Evolutionary conservation across 2,113 vertebrate species (phyloP).

Genomic region (Crotophaga sulcirostris): DNA sequence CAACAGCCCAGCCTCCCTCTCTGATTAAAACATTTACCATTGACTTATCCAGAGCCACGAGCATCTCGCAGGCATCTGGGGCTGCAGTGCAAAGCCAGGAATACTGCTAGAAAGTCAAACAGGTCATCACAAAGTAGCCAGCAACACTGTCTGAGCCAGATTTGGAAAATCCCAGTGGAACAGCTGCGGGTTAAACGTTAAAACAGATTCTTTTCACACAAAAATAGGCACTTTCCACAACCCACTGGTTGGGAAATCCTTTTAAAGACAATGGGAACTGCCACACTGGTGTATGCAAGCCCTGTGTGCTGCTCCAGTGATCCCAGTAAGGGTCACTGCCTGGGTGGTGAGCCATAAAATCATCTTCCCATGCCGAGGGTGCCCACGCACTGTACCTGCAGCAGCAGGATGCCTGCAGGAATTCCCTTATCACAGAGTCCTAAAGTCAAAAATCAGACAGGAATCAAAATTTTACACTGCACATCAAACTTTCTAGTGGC

Average conservation of each 20-base stretch:
- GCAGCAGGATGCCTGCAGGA: not conserved
- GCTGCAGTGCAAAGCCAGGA: not conserved
- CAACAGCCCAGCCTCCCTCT: not conserved
- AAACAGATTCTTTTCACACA: not conserved
- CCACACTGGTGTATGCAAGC: not conserved
- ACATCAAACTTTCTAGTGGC: not conserved
- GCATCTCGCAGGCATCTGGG: not conserved
- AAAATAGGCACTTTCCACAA: not conserved
- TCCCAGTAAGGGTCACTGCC: no score
- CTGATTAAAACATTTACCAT: not conserved
- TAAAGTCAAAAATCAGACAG: not conserved
- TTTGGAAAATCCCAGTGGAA: not conserved
- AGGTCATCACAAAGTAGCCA: not conserved
- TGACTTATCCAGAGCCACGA: not conserved
- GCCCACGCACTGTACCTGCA: rapidly evolving
- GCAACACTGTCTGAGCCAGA: not conserved
- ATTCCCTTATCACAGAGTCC: not conserved
- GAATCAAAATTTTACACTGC: rapidly evolving
- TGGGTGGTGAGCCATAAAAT: rapidly evolving
- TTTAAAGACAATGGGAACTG: not conserved
- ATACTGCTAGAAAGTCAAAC: not conserved
- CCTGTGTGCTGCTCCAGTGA: not conserved
- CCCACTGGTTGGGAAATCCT: not conserved
- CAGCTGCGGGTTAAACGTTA: not conserved
- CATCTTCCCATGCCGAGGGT: not conserved